These are phyloP conservation scores for Ctenopoma kingsleyae DNA, from an alignment of 2,797 vertebrate species.

Conservation along the genomic window DNA sequence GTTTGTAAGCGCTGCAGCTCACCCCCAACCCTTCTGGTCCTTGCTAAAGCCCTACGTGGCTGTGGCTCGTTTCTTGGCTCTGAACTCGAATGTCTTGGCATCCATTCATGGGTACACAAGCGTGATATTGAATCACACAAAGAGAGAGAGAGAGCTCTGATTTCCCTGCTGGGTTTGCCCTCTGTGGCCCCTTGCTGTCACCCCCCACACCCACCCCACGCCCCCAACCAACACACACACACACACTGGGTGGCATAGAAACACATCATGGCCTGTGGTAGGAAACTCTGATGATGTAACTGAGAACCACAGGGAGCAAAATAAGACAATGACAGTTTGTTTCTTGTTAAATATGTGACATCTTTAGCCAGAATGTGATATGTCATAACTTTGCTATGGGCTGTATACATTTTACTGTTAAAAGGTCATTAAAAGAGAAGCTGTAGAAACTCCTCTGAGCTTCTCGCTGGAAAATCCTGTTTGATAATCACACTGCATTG, in stretches of 20 bases:
- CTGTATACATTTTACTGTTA: not conserved
- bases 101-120: constrained; percentile 76
- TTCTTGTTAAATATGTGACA: not conserved
- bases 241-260: constrained; percentile 60
- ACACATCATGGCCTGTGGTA: constrained; percentile 55
- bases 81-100: constrained; percentile 66
- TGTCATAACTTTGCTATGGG: not conserved
- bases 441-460: not conserved
- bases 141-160: constrained; percentile 68
- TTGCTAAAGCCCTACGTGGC: constrained; percentile 37
- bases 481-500: constrained; percentile 6
- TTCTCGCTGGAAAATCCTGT: no score
- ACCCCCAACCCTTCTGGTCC: constrained; percentile 24
- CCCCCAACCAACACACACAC: constrained; percentile 1
- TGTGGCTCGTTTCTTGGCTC: constrained; percentile 55
- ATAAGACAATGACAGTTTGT: constrained; percentile 39
- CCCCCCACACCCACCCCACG: not conserved
- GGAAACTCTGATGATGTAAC: constrained; percentile 65
- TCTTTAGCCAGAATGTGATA: constrained; percentile 4
- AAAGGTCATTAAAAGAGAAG: constrained; percentile 3
- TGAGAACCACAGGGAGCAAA: not conserved
- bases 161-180: constrained; percentile 73
- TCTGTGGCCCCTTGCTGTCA: constrained; percentile 50
- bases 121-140: constrained; percentile 81
- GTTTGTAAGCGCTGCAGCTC: constrained; percentile 2